A percentile compares a stretch with the other conserved stretches of the same genome.
Conservation (phyloP, 2,797 vertebrate genomes). For the Nannoperca obscura region DNA sequence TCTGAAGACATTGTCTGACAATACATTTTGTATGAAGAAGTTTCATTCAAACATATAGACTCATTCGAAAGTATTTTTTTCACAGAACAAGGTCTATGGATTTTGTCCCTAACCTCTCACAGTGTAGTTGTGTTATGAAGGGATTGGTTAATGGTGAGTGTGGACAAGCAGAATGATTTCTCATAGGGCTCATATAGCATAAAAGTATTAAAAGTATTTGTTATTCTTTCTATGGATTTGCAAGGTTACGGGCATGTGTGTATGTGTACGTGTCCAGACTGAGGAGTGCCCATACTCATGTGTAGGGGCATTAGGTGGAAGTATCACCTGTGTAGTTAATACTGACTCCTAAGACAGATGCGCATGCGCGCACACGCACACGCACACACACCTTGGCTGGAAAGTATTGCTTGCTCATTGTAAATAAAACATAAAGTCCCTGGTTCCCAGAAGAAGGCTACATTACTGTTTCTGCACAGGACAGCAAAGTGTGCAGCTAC, state of each 20-base stretch:
- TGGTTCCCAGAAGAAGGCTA: constrained; percentile 75
- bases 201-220: no score
- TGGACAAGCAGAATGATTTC: no score
- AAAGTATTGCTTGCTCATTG: constrained; percentile 89
- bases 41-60: not conserved
- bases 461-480: constrained; percentile 82
- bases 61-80: not conserved
- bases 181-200: no score
- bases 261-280: not conserved
- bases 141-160: no score
- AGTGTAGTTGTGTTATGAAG: no score
- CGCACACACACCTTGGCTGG: constrained; percentile 62
- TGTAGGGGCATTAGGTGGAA: constrained; percentile 10
- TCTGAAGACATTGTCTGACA: not conserved
- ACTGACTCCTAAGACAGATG: constrained; percentile 7
- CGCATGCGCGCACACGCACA: constrained; percentile 21
- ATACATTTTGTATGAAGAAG: not conserved
- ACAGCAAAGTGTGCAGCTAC: constrained; percentile 74
- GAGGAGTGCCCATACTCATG: not conserved
- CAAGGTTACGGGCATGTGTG: not conserved
- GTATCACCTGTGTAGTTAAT: constrained; percentile 11
- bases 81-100: no score
- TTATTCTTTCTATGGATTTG: not conserved
- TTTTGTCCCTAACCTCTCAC: no score
- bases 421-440: constrained; percentile 92